Evolutionary conservation across 2,888 invertebrate genomes (phyloP).

Genomic region (Diaprepes abbreviatus): DNA sequence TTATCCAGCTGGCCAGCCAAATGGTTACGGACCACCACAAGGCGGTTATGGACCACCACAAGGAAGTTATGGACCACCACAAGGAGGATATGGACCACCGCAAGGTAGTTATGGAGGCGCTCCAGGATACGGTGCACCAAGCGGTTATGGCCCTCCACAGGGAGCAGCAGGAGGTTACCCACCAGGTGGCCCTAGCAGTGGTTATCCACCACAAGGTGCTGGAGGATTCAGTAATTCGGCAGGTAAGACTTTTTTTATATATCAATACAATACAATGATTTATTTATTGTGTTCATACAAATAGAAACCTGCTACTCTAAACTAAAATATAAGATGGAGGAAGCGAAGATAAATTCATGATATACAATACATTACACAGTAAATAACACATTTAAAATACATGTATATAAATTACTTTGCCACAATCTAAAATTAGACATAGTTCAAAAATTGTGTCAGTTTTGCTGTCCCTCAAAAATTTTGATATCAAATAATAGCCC

Average conservation of each 20-base stretch:
- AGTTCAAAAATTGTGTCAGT: too few relatives aligned
- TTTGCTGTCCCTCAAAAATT: too few relatives aligned
- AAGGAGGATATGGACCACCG: slow-evolving; percentile 42
- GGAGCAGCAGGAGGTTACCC: slow-evolving; percentile 52
- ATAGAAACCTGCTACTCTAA: too few relatives aligned
- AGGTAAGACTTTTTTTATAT: slow-evolving; percentile 26
- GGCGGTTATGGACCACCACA: slow-evolving; percentile 60
- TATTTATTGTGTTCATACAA: not conserved
- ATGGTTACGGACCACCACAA: slow-evolving; percentile 61
- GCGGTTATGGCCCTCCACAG: slow-evolving; percentile 42
- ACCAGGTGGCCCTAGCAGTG: slow-evolving; percentile 43
- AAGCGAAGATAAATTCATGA: too few relatives aligned
- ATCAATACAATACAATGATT: not conserved
- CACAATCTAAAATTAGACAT: too few relatives aligned
- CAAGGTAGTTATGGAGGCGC: slow-evolving; percentile 51
- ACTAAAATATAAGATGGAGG: too few relatives aligned
- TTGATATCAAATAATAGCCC: too few relatives aligned
- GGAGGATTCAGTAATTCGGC: slow-evolving; percentile 43
- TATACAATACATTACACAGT: too few relatives aligned
- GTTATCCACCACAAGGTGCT: slow-evolving; percentile 54
- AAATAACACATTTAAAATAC: too few relatives aligned
- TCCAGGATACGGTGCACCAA: slow-evolving; percentile 35
- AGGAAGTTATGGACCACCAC: slow-evolving; percentile 58
- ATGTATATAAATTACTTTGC: too few relatives aligned
- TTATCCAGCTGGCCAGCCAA: slow-evolving; percentile 65